A percentile compares a stretch with the other conserved stretches of the same genome.
Evolutionary conservation across 2,113 vertebrate species (phyloP).

Genomic region (Baryphthengus martii): DNA sequence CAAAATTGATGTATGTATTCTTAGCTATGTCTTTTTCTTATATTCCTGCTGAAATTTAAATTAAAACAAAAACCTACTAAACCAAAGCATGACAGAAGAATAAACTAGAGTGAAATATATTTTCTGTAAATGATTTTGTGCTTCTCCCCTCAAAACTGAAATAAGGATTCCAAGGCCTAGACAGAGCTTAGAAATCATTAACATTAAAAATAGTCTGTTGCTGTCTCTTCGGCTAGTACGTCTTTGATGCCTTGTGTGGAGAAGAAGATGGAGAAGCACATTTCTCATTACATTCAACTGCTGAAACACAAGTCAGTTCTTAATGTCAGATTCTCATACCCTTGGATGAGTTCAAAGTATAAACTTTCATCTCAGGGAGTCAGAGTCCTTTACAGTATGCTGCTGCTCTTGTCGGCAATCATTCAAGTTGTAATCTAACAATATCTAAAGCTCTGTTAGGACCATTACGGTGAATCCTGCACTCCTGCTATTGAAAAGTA

Average conservation of each 20-base stretch:
- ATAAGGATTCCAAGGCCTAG: background rate
- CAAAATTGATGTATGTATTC: background rate
- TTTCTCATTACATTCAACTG: background rate
- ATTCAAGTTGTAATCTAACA: background rate
- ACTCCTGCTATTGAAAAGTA: background rate
- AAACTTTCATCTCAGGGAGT: background rate
- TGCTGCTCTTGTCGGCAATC: background rate
- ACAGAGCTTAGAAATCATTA: background rate
- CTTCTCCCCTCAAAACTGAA: background rate
- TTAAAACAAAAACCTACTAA: background rate
- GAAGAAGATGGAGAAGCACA: background rate
- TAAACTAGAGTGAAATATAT: background rate
- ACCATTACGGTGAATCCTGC: background rate
- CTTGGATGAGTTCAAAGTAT: background rate
- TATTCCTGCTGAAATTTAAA: background rate
- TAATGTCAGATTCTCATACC: background rate
- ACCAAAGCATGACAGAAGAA: background rate
- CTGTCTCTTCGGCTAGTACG: background rate
- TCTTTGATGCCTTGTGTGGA: background rate
- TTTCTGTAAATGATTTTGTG: background rate
- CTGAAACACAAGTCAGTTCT: background rate
- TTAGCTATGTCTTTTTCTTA: background rate
- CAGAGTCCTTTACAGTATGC: background rate
- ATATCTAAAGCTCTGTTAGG: background rate
- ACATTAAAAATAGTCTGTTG: background rate